Conservation (phyloP, 2,113 vertebrate species). For the Pteruthius melanotis region DNA sequence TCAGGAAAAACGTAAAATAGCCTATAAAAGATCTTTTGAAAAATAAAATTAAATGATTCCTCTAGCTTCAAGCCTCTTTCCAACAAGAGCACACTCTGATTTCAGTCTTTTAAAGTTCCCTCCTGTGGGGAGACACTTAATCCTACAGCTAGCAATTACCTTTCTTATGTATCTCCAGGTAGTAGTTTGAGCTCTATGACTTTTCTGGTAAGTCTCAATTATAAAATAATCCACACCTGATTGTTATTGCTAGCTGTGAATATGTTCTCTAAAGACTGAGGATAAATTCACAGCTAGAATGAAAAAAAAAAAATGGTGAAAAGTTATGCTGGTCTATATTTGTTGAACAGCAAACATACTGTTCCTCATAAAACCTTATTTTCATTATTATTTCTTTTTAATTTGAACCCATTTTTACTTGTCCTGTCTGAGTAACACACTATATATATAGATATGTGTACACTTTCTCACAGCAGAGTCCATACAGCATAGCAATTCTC, state of each 20-base stretch:
- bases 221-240: constrained; percentile 48
- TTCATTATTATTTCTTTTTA: not conserved
- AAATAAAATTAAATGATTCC: constrained; percentile 25
- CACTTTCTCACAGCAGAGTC: not conserved
- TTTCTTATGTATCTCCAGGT: constrained; percentile 39
- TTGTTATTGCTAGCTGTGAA: constrained; percentile 40
- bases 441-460: not conserved
- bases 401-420: not conserved
- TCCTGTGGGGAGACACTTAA: constrained; percentile 30
- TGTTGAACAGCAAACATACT: not conserved
- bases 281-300: not conserved
- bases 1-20: not conserved
- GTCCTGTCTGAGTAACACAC: not conserved
- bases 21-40: constrained; percentile 4
- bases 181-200: constrained; percentile 42
- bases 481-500: not conserved
- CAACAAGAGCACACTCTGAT: not conserved
- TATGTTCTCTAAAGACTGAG: not conserved
- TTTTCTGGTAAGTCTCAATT: constrained; percentile 53
- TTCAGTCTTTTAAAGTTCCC: constrained; percentile 30
- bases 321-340: not conserved
- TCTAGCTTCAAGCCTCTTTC: constrained; percentile 21
- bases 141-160: constrained; percentile 51
- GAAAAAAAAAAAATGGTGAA: not conserved
- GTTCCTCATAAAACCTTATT: not conserved